Evolutionary conservation across 2,113 vertebrate species (phyloP), one percentile per base, ranked within the genome.

Genomic region (Microtus ochrogaster): DNA sequence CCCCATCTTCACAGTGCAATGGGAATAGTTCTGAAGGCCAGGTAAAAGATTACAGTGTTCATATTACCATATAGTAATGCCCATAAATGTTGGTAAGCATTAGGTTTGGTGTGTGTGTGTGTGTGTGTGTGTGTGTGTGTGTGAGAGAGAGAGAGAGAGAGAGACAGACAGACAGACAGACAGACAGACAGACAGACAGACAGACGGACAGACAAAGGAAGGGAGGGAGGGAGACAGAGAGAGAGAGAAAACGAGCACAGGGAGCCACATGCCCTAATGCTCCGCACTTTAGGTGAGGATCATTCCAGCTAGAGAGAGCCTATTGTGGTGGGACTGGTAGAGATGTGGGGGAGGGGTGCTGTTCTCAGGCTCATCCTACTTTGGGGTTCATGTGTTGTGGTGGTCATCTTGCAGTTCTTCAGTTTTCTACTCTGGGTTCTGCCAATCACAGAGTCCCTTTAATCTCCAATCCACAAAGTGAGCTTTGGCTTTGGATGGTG

Each of bases 251-350:
- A 28, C 30, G 21, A 70, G 30, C 41, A 5, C 16, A 28, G 4
- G 5, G 39, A 14, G 70, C 13, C 12, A n/a, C 6, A 70, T 44
- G n/a, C n/a, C 55, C 70, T 36, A 9, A 30, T 4, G 36, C 17
- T 39, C 33, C 47, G 2, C 36, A 41, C 19, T 61, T 83, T 4
- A 49, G 82, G 17, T 9, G 13, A 17, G 70, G 19, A 8, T 4
- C 3, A 8, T 7, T 70, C 21, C 5, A 0, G 13, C 41, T 8
- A 72, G 8, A 19, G n/a, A 0, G 0, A 4, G 12, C 33, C 55
- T 44, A 13, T 0, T 5, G 0, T 26, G 28, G 0, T 26, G 28
- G 1, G 3, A 10, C 17, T 33, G 26, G 3, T 33, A 49, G 3
- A 36, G 5, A 13, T 61, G 2, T 5, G 3, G 12, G 19, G 9